A percentile compares a stretch with the other conserved stretches of the same genome.
Evolutionary conservation across 2,113 vertebrate species (phyloP).

Genomic region (Rhinolophus ferrumequinum): DNA sequence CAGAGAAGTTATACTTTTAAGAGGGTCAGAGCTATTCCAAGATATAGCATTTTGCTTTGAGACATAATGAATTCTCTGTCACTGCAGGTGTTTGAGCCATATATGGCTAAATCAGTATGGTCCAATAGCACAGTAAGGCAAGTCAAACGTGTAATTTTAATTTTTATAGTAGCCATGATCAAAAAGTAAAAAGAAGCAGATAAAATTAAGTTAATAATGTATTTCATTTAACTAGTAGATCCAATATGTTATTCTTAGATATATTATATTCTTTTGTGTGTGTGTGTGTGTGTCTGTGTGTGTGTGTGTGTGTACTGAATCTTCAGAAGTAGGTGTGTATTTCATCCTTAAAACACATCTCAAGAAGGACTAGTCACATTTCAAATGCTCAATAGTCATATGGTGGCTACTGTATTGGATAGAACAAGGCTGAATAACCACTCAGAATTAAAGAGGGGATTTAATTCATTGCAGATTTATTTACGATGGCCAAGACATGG

Average conservation of each 20-base stretch:
- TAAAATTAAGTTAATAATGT: neutral
- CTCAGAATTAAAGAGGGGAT: neutral
- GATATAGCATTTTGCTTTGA: neutral
- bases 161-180: neutral
- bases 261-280: neutral
- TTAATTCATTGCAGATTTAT: neutral
- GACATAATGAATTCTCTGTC: neutral
- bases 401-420: neutral
- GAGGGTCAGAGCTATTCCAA: neutral
- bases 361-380: neutral
- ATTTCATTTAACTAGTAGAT: constrained; percentile 5
- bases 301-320: neutral
- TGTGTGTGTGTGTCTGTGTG: neutral
- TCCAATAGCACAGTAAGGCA: neutral
- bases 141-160: neutral
- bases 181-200: neutral
- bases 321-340: neutral
- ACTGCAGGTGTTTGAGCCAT: neutral
- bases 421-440: neutral
- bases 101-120: neutral
- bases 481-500: too few species aligned
- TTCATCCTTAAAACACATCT: neutral
- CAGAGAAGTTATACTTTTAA: neutral
- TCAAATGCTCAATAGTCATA: neutral
- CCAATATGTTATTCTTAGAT: neutral